phyloP scores from a whole-genome alignment of 2,888 invertebrate genomes.

The Listrodromus nycthemerus region DNA sequence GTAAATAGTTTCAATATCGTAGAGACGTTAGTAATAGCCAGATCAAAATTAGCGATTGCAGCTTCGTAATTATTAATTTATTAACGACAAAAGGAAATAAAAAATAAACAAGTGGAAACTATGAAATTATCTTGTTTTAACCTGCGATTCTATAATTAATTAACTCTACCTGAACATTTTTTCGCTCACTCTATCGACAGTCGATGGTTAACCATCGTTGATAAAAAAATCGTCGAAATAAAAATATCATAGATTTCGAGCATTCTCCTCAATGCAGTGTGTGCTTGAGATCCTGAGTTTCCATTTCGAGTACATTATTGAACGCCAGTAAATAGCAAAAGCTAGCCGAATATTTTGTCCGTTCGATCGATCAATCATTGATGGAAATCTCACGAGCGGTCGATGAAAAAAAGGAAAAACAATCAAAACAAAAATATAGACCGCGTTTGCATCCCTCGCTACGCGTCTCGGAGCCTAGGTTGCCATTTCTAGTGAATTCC shows the following conservation, averaged over 20 bases:
- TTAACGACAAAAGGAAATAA: constrained; percentile 43
- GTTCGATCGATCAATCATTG: background rate
- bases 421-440: constrained; percentile 8
- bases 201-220: background rate
- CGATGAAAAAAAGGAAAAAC: background rate
- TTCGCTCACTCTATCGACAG: background rate
- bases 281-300: too few species aligned
- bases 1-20: constrained; percentile 62
- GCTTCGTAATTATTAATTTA: constrained; percentile 64
- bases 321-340: too few species aligned
- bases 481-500: constrained; percentile 26
- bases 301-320: too few species aligned
- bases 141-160: background rate
- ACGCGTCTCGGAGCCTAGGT: background rate
- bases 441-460: background rate
- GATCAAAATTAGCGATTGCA: constrained; percentile 53
- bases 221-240: too few species aligned
- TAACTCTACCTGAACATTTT: background rate
- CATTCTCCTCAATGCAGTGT: too few species aligned
- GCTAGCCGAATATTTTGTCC: too few species aligned
- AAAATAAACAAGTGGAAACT: background rate
- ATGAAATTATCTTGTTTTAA: constrained; percentile 8
- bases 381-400: background rate
- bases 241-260: too few species aligned
- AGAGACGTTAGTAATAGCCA: constrained; percentile 50